Conservation (phyloP, 2,797 vertebrate genomes). For the Hydrolagus colliei region DNA sequence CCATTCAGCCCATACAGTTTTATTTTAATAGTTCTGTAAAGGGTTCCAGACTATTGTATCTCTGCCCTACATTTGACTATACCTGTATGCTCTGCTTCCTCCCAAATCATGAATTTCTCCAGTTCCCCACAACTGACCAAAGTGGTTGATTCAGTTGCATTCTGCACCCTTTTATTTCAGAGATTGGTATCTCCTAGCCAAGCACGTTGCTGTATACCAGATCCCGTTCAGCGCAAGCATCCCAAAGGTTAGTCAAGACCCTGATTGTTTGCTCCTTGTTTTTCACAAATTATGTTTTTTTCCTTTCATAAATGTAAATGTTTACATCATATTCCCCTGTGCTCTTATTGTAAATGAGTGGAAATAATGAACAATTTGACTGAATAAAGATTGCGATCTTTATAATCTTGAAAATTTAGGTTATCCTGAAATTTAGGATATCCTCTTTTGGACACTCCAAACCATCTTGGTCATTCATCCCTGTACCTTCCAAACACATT, state of each 20-base stretch:
- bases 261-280: not conserved
- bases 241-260: not conserved
- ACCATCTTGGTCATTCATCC: too few relatives aligned
- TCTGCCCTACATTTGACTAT: not conserved
- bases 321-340: not conserved
- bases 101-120: not conserved
- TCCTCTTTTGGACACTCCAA: too few relatives aligned
- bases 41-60: not conserved
- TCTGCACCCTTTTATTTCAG: not conserved
- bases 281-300: not conserved
- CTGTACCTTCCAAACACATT: too few relatives aligned
- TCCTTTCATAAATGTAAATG: not conserved
- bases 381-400: too few relatives aligned
- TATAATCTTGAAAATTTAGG: too few relatives aligned
- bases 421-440: too few relatives aligned
- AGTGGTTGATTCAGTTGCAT: not conserved
- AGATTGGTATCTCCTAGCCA: not conserved
- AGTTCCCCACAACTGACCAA: not conserved
- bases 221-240: not conserved
- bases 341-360: not conserved
- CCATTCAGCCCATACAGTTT: not conserved
- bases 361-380: too few relatives aligned
- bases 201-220: not conserved
- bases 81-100: not conserved
- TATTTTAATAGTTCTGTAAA: not conserved